phyloP scores from a whole-genome alignment of 1,140 invertebrate genomes.

The Drosophila punjabiensis region DNA sequence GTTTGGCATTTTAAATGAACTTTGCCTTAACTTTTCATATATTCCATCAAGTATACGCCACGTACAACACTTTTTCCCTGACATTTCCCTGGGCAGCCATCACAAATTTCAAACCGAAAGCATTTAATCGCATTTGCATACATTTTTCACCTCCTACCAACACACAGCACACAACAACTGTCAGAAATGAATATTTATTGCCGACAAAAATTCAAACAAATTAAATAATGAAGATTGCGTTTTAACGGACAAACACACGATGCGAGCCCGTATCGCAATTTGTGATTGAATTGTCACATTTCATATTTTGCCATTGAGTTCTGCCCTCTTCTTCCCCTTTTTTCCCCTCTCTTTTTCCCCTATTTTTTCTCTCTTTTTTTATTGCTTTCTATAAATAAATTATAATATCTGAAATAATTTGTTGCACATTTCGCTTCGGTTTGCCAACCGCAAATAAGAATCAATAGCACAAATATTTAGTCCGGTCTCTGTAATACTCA shows the following conservation, averaged over 20 bases:
- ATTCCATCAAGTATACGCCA: slow-evolving; percentile 32
- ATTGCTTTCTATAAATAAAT: slow-evolving; percentile 25
- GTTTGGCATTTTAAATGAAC: slow-evolving; percentile 27
- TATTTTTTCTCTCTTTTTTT: background rate
- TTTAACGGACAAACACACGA: slow-evolving; percentile 18
- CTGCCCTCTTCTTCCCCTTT: slow-evolving; percentile 20
- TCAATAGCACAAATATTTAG: slow-evolving; percentile 46
- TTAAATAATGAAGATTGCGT: slow-evolving; percentile 74
- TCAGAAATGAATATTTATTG: slow-evolving; percentile 44
- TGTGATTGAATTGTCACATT: slow-evolving; percentile 77
- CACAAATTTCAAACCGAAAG: slow-evolving; percentile 55
- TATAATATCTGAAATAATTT: slow-evolving; percentile 50
- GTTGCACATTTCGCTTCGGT: slow-evolving; percentile 49
- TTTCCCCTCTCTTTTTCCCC: background rate
- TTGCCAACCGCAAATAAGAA: slow-evolving; percentile 42
- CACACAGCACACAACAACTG: background rate
- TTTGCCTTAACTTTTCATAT: background rate
- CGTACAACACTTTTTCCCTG: slow-evolving; percentile 14
- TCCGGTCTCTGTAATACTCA: slow-evolving; percentile 26
- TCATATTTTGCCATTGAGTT: slow-evolving; percentile 38
- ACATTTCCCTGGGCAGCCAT: slow-evolving; percentile 19
- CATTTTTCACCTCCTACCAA: slow-evolving; percentile 36
- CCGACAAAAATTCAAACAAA: slow-evolving; percentile 58
- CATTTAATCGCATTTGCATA: slow-evolving; percentile 77
- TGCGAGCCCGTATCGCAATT: slow-evolving; percentile 30